phyloP scores from a whole-genome alignment of 2,888 invertebrate species.

The Apamea anceps region DNA sequence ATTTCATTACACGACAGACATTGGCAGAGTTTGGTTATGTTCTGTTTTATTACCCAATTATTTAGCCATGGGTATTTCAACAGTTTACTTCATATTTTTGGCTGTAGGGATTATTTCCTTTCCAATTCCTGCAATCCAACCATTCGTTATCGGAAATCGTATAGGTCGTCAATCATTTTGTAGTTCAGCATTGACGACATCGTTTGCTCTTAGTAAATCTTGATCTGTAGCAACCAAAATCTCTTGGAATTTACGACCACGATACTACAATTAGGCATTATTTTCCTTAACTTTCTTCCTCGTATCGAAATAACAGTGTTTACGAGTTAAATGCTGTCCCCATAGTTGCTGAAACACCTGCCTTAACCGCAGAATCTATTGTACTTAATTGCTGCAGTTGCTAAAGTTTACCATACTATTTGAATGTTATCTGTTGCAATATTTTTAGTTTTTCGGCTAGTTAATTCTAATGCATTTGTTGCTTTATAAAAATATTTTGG shows the following conservation, averaged over 20 bases:
- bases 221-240: slow-evolving; percentile 3
- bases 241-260: background rate
- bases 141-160: slow-evolving; percentile 41
- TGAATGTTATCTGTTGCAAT: slow-evolving; percentile 19
- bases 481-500: background rate
- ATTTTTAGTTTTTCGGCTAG: slow-evolving; percentile 22
- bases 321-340: slow-evolving; percentile 26
- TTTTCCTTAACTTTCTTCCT: slow-evolving; percentile 18
- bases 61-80: background rate
- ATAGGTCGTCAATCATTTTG: slow-evolving; percentile 30
- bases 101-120: background rate
- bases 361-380: slow-evolving; percentile 51
- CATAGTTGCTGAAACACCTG: slow-evolving; percentile 54
- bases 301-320: slow-evolving; percentile 38
- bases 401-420: slow-evolving; percentile 40
- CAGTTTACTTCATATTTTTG: background rate
- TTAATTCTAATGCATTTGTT: slow-evolving; percentile 3
- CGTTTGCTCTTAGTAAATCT: slow-evolving; percentile 12
- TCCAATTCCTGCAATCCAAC: background rate
- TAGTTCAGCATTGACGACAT: background rate
- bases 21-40: slow-evolving; percentile 9
- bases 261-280: background rate
- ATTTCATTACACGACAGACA: slow-evolving; percentile 33
- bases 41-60: background rate
- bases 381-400: slow-evolving; percentile 42